phyloP scores from a whole-genome alignment of 2,888 invertebrate genomes.

The Chymomyza fuscimana region DNA sequence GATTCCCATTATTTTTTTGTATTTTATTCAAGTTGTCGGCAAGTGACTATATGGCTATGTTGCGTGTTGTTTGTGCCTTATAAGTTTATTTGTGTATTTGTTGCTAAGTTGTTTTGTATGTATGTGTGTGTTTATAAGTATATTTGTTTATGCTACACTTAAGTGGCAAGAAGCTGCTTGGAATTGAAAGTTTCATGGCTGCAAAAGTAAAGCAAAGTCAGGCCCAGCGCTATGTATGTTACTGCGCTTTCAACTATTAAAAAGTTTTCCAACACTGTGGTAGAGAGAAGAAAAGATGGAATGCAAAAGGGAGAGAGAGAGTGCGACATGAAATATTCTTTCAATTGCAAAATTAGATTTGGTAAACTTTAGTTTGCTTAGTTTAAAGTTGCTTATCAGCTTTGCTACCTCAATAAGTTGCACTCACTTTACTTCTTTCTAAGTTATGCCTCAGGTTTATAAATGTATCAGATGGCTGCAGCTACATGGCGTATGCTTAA shows the following conservation, averaged over 20 bases:
- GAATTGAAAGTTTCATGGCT: neutral
- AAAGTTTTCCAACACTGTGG: slow-evolving; percentile 49
- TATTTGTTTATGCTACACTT: slow-evolving; percentile 69
- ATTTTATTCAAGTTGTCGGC: neutral
- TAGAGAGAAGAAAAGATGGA: neutral
- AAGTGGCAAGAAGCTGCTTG: slow-evolving; percentile 42
- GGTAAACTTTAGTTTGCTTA: slow-evolving; percentile 29
- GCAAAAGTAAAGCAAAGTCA: slow-evolving; percentile 52
- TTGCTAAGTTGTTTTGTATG: neutral
- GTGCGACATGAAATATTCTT: slow-evolving; percentile 27
- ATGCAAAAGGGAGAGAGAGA: slow-evolving; percentile 5
- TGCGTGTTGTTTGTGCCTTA: neutral
- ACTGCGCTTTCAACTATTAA: slow-evolving; percentile 59
- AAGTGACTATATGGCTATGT: neutral
- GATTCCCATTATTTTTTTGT: too few species aligned
- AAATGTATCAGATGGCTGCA: neutral
- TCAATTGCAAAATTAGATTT: slow-evolving; percentile 66
- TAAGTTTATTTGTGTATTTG: slow-evolving; percentile 14
- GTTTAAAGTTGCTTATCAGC: slow-evolving; percentile 9
- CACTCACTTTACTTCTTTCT: neutral
- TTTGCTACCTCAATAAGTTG: slow-evolving; percentile 32
- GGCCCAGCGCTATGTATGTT: slow-evolving; percentile 24
- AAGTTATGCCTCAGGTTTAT: neutral
- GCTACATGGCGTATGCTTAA: slow-evolving; percentile 9
- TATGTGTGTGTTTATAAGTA: slow-evolving; percentile 30